Base-by-base conservation (phyloP, 2,113 vertebrate species). In the Origma solitaria region DNA sequence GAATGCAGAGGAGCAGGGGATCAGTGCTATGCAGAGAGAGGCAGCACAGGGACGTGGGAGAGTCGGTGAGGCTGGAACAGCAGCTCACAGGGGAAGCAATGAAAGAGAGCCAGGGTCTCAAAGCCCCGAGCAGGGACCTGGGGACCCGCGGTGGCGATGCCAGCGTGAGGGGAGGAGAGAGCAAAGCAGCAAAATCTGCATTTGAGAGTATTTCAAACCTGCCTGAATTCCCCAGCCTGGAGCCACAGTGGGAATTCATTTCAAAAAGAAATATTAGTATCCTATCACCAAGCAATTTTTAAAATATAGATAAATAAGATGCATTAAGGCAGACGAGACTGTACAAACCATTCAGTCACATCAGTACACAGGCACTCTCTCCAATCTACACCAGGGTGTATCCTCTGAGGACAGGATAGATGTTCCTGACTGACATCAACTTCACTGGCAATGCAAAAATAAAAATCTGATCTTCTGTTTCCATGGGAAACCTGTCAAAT, bases 141-240 rank as follows among this genome's bases (percentile, higher is more conserved):
- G 61, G 45, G 70, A 54, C 47, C 33, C 72, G 0, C 0, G 0
- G 4, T 13, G 49, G 54, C 7, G 10, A 0, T 7, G 2, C 31
- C 38, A 11, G 24, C 30, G 69, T n/a, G 56, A 0, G 1, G 65
- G 44, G 44, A 81, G 7, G 2, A 61, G 49, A 60, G 33, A 94
- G 68, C 37, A 9, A 30, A 57, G 77, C 76, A 44, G 23, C 1
- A 6, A 69, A 49, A 60, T 38, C 66, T 72, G 66, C 75, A n/a
- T 51, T 47, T 13, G 1, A 15, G 37, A 45, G 44, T 3, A 21
- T 60, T 82, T 24, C 73, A 58, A 83, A 78, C 88, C 54, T 77
- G 64, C 27, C 81, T 40, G 35, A 62, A 12, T 38, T 47, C 68
- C 49, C 64, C 44, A 14, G 65, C 78, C 51, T 82, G 58, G 6